These are phyloP conservation scores for Colinus virginianus DNA, from an alignment of 2,113 vertebrate genomes.

Conservation along the genomic window DNA sequence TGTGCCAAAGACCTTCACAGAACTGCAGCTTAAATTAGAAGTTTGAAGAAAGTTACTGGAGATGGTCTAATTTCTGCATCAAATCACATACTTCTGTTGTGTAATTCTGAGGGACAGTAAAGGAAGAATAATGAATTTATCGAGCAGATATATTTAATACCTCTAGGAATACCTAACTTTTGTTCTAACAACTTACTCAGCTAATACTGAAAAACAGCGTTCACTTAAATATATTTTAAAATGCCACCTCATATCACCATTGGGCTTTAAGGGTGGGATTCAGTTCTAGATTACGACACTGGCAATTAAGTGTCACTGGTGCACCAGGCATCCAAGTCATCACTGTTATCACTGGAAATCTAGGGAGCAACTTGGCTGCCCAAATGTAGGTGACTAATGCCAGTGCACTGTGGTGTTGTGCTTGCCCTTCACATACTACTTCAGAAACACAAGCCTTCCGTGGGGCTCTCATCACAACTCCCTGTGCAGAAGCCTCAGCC, in stretches of 20 bases:
- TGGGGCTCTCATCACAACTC: neutral
- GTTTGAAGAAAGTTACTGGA: neutral
- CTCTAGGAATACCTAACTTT: neutral
- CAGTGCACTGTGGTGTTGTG: neutral
- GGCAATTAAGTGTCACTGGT: neutral
- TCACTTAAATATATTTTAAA: neutral
- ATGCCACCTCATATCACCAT: neutral
- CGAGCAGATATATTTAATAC: neutral
- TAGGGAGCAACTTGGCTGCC: neutral
- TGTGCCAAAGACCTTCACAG: neutral
- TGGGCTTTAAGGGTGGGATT: neutral
- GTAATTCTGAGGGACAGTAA: neutral
- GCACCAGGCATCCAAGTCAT: neutral
- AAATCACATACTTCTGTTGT: neutral
- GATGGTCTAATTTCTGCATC: neutral
- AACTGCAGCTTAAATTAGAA: neutral
- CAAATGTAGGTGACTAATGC: fast-evolving
- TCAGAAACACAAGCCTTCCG: neutral
- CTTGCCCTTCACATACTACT: neutral
- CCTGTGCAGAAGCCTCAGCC: neutral
- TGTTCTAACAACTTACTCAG: neutral
- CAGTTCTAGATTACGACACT: neutral
- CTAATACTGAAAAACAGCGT: neutral
- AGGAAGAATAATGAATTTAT: neutral
- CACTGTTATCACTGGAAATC: neutral